Base-by-base conservation (phyloP, 1,140 invertebrate species). In the Zaprionus ornatus region DNA sequence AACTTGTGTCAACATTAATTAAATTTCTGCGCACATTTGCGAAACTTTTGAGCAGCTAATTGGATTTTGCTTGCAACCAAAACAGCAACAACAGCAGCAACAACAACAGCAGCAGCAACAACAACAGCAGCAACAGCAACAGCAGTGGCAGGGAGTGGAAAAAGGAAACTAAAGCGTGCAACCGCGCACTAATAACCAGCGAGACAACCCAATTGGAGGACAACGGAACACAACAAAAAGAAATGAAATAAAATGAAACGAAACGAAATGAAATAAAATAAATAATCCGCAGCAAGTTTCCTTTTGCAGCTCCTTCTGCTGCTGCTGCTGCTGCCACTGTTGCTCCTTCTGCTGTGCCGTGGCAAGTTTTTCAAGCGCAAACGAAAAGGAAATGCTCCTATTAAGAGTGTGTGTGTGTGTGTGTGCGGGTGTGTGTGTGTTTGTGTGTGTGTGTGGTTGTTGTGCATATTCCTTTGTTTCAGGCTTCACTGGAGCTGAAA, bases 1-100 rank as follows among this genome's bases (percentile, higher is more conserved):
- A 84, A 69, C 70, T 88, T 90, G 81, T 88, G 85, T 88, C 85
- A 90, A 88, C 85, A 90, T 90, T 90, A 88, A 88, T 88, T 88
- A 90, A 88, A 81, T 90, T 88, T 85, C 72, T 65, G 85, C 81
- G 79, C 84, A 67, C 74, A 87, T 88, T 84, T 77, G 84, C 70
- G 57, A 84, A 88, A 88, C 75, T 88, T 88, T 88, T 90, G 81
- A 90, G 75, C 81, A 90, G 85, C 85, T 88, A 88, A 88, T 88
- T 88, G 85, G 84, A 88, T 88, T 88, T 88, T 67, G 78, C 70
- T 70, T 79, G 82, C 77, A 68, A 76, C 70, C 79, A 72, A 63
- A 60, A 63, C 80, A 66, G 57, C 83, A 74, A 66, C 55, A 70
- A 50, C 63, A 63, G 27, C 29, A 65, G 42, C 37, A 72, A 63